phyloP scores from a whole-genome alignment of 2,797 vertebrate species.

The Trematomus bernacchii region DNA sequence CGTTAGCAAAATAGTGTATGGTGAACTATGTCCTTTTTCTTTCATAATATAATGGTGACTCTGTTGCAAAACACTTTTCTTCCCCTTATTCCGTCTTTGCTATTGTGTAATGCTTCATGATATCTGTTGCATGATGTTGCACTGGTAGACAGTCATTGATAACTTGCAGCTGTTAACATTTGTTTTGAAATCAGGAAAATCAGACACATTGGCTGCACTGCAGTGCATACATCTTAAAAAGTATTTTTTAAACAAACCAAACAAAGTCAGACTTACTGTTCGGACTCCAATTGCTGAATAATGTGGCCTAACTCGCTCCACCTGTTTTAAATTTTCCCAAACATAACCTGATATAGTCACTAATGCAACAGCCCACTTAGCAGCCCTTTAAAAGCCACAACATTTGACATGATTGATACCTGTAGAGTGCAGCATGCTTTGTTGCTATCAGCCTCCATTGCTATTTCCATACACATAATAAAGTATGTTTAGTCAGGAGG shows the following conservation, averaged over 20 bases:
- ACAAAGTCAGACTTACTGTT: not conserved
- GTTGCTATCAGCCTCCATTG: not conserved
- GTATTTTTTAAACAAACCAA: slow-evolving; percentile 1
- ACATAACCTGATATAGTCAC: not conserved
- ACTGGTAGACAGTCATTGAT: slow-evolving; percentile 2
- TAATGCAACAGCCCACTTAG: not conserved
- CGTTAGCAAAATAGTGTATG: not conserved
- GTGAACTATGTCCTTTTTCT: not conserved
- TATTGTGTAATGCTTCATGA: slow-evolving; percentile 35
- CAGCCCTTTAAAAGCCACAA: slow-evolving; percentile 31
- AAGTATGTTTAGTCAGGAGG: not conserved
- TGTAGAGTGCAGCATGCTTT: not conserved
- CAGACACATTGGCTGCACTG: not conserved
- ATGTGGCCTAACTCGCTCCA: not conserved
- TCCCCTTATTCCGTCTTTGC: not conserved
- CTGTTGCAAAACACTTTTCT: slow-evolving; percentile 39
- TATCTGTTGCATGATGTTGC: slow-evolving; percentile 22
- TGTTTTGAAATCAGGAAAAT: slow-evolving; percentile 22
- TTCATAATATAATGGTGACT: not conserved
- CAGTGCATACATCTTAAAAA: not conserved
- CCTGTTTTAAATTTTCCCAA: slow-evolving; percentile 17
- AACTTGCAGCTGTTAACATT: slow-evolving; percentile 4
- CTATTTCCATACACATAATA: not conserved
- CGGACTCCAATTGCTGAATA: slow-evolving; percentile 9
- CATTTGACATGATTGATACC: slow-evolving; percentile 36